Evolutionary conservation across 2,797 vertebrate genomes (phyloP), one percentile per base, ranked within the genome.

Genomic region (Streptopelia turtur): DNA sequence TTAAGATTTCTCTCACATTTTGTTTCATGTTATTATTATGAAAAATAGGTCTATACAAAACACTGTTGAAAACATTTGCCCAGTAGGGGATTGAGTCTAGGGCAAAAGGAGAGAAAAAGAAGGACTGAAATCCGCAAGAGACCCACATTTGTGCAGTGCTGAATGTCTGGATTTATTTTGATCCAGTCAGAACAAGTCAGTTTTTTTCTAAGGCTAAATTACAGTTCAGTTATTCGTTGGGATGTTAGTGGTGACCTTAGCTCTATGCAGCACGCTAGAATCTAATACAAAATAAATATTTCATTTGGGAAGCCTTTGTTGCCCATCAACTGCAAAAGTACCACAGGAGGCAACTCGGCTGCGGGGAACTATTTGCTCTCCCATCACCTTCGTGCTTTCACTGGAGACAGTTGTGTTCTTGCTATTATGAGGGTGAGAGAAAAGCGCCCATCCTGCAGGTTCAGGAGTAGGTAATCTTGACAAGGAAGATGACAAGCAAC

Each of bases 251-350:
- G 60, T 92, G 72, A 83, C 65, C 79, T 86, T 59, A 89, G 56
- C 63, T 84, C 49, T 68, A 47, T 27, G 57, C 16, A 50, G 60
- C 72, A 24, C 0, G 0, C 64, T 65, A 56, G 65, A 94, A 89
- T 49, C 75, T 77, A 85, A 75, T 71, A 75, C 75, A 89, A 92
- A 90, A 49, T 56, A 88, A 96, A 84, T 92, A 95, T 85, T 94
- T 93, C 31, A 47, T 71, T 95, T 94, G 83, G 66, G 78, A 95
- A 90, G 56, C 8, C 35, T 61, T 64, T 83, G 52, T 53, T 89
- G 78, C 56, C 57, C 60, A 31, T 82, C 83, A 71, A 6, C 59
- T 82, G 31, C 63, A 77, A 15, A 87, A 79, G 56, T 66, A 84
- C 56, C 30, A 33, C 41, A 68, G 57, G 68, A 89, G 53, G 83